phyloP scores from a whole-genome alignment of 2,797 vertebrate genomes.

The Allobates femoralis region DNA sequence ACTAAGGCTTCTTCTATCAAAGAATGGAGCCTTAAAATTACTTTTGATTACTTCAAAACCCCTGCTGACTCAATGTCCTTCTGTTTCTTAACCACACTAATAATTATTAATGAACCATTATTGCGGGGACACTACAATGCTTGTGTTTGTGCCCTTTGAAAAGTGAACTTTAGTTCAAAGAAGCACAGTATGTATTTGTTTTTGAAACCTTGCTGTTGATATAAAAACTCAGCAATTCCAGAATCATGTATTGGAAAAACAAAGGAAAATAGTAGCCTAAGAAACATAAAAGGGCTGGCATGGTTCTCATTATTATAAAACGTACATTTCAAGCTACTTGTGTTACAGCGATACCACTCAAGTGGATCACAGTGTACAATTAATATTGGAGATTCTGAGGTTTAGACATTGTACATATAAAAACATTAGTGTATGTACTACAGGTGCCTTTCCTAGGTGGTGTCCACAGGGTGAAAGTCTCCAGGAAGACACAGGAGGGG shows the following conservation, averaged over 20 bases:
- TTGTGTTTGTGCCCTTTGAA: constrained; percentile 41
- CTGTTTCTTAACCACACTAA: constrained; percentile 59
- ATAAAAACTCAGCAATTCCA: constrained; percentile 36
- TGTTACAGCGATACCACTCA: background rate
- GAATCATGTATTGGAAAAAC: constrained; percentile 17
- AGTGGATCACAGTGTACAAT: background rate
- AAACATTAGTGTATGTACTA: no score
- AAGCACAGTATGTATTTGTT: constrained; percentile 50
- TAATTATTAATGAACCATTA: constrained; percentile 61
- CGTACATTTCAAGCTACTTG: background rate
- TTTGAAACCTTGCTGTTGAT: constrained; percentile 45
- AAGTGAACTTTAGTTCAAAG: constrained; percentile 44
- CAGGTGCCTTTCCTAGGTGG: background rate
- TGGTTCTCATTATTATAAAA: constrained; percentile 34
- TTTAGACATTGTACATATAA: background rate
- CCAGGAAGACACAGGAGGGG: background rate
- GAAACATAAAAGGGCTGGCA: constrained; percentile 20
- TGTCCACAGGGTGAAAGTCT: background rate
- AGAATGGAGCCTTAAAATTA: constrained; percentile 60
- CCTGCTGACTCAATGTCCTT: constrained; percentile 61
- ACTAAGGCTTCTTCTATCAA: constrained; percentile 55
- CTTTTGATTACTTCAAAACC: constrained; percentile 59
- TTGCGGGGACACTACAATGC: constrained; percentile 46
- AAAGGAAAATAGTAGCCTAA: constrained; percentile 19
- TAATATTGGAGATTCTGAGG: background rate